A percentile compares a stretch with the other conserved stretches of the same genome.
phyloP scores from a whole-genome alignment of 1,140 invertebrate genomes.

The Tetragonula clypearis region DNA sequence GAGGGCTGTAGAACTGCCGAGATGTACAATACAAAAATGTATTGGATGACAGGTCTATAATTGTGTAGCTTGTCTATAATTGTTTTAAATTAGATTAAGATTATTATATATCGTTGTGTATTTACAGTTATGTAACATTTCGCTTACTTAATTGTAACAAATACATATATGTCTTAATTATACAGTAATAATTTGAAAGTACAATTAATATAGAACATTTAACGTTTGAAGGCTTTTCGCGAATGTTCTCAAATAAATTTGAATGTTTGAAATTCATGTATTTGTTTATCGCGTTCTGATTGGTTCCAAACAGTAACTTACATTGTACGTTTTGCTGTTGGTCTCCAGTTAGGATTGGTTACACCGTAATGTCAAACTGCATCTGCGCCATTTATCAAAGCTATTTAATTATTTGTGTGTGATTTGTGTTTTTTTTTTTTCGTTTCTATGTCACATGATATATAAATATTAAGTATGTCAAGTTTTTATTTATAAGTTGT shows the following conservation, averaged over 20 bases:
- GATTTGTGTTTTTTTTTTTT: slow-evolving; percentile 1
- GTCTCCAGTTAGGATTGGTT: background rate
- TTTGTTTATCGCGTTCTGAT: background rate
- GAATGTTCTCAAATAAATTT: background rate
- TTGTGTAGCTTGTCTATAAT: background rate
- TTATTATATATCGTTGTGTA: background rate
- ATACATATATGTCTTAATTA: background rate
- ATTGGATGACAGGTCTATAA: background rate
- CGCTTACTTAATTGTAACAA: background rate
- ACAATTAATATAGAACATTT: background rate
- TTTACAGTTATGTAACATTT: background rate
- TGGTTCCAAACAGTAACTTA: background rate
- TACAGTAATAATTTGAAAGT: background rate
- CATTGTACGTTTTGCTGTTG: background rate
- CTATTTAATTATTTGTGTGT: background rate
- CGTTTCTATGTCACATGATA: background rate
- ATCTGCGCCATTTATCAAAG: background rate
- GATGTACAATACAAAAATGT: background rate
- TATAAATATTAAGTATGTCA: background rate
- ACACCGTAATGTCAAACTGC: background rate
- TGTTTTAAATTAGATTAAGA: background rate
- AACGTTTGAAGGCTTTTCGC: background rate
- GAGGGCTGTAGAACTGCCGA: background rate
- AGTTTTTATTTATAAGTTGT: slow-evolving; percentile 22
- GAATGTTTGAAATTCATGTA: background rate